Base-by-base conservation (phyloP, 1,140 invertebrate genomes). In the Plodia interpunctella region DNA sequence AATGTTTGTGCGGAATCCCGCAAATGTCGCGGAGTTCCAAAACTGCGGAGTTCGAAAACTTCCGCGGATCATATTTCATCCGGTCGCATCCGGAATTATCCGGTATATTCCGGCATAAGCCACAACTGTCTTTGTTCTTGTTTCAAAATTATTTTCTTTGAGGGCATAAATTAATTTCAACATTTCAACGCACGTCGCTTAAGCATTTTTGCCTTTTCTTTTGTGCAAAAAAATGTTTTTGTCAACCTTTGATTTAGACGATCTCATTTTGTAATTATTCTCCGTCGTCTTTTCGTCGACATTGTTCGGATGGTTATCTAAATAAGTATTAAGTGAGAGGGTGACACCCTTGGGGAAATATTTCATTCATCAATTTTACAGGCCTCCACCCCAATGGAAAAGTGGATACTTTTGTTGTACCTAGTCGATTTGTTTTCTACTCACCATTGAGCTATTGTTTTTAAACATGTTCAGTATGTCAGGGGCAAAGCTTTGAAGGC, bases 41-140 rank as follows among this genome's bases (percentile, higher is more conserved):
- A 70, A 71, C 64, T 63, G 65, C 49, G 69, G 76, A 75, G 75
- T 78, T 73, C 57, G 62, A 66, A 68, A 84, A 84, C 73, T 81
- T 84, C 66, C 66, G 63, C 71, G 55, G 74, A 66, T 83, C 72
- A 78, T 83, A 83, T 85, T 85, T 83, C 82, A 81, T 59, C 61
- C 63, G 21, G 21, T 25, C 21, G 65, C 52, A 54, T 5, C 13
- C 15, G 38, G 21, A 25, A 25, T 25, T 1, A 2, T 44, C 38
- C 38, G 51, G 74, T 61, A 73, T 76, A 77, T 72, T 62, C 61
- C 62, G 49, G 9, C 38, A 55, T 54, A 70, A 68, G 66, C 67
- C 59, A 65, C 59, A 59, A 53, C 66, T 72, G 68, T 82, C 79
- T 82, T 84, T 83, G 78, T 79, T 83, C 68, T 81, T 74, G 71